A percentile compares a stretch with the other conserved stretches of the same genome.
Evolutionary conservation across 2,888 invertebrate species (phyloP).

Genomic region (Epistrophe grossulariae): DNA sequence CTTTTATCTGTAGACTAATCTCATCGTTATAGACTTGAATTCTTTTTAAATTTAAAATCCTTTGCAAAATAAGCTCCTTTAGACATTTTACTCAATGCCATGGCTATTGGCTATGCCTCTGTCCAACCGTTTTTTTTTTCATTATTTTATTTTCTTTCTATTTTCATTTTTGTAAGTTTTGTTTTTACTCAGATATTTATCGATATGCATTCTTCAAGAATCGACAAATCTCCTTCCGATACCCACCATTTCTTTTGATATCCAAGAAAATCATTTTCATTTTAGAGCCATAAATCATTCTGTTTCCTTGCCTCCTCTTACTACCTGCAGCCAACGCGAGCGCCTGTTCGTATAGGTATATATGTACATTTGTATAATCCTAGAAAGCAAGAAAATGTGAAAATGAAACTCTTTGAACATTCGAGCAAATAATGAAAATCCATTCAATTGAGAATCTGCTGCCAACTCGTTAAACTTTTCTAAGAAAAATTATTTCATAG

Average conservation of each 20-base stretch:
- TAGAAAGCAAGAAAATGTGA: background rate
- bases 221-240: conserved; percentile 8
- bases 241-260: conserved; percentile 23
- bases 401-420: conserved; percentile 54
- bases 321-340: conserved; percentile 43
- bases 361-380: background rate
- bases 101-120: background rate
- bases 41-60: background rate
- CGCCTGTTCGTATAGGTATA: background rate
- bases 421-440: conserved; percentile 58
- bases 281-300: conserved; percentile 54
- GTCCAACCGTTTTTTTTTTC: background rate
- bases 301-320: conserved; percentile 4
- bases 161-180: background rate
- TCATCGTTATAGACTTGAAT: background rate
- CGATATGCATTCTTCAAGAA: conserved; percentile 18
- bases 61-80: background rate
- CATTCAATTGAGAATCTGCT: conserved; percentile 47
- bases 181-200: background rate
- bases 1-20: background rate
- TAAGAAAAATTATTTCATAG: conserved; percentile 19
- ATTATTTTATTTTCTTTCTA: background rate
- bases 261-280: conserved; percentile 44
- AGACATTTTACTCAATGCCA: background rate
- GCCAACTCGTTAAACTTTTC: conserved; percentile 31